These are phyloP conservation scores for Mastacembelus armatus DNA, from an alignment of 2,797 vertebrate species.

Conservation along the genomic window DNA sequence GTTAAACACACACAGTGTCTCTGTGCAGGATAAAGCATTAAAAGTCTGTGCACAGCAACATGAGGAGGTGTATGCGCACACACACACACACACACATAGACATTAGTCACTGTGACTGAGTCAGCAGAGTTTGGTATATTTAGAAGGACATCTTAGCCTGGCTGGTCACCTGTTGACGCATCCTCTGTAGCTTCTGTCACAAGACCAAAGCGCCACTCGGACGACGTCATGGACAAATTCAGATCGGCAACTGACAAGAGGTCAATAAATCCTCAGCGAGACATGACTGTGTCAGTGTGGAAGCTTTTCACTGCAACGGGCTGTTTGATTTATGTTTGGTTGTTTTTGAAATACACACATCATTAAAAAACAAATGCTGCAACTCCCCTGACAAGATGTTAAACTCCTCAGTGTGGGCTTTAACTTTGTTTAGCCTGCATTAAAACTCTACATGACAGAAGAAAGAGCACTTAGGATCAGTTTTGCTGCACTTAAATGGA, in stretches of 20 bases:
- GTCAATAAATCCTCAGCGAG: neutral
- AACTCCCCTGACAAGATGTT: no score
- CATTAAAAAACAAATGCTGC: neutral
- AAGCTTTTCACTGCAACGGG: neutral
- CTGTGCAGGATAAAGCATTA: neutral
- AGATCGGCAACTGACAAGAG: neutral
- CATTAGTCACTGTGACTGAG: slow-evolving; percentile 46
- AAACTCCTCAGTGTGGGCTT: neutral
- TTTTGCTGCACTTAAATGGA: neutral
- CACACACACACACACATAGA: slow-evolving; percentile 1
- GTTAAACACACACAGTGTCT: slow-evolving; percentile 24
- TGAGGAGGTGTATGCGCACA: slow-evolving; percentile 19
- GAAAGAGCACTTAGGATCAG: neutral
- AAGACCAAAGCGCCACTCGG: neutral
- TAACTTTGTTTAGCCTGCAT: neutral
- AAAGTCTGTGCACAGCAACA: neutral
- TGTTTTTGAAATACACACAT: no score
- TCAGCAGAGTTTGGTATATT: slow-evolving; percentile 54
- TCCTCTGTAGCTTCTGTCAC: slow-evolving; percentile 22
- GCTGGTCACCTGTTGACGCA: slow-evolving; percentile 13
- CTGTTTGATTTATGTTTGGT: no score
- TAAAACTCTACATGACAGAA: neutral
- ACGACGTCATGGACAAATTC: neutral
- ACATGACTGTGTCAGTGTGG: fast-evolving
- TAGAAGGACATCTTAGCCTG: slow-evolving; percentile 42